phyloP scores from a whole-genome alignment of 2,797 vertebrate species.

The Coregonus sp. region DNA sequence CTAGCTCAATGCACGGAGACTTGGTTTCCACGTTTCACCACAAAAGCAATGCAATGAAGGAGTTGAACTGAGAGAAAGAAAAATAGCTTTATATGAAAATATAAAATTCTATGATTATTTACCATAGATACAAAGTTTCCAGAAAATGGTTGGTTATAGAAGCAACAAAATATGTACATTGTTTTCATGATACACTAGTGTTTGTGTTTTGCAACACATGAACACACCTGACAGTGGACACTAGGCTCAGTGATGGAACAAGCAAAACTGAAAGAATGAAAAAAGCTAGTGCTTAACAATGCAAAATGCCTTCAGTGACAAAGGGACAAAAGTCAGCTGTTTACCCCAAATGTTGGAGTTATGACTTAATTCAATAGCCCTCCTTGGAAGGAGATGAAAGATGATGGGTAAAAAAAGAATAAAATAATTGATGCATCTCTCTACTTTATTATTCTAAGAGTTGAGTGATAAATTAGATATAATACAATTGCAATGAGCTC shows the following conservation, averaged over 20 bases:
- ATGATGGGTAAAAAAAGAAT: constrained; percentile 14
- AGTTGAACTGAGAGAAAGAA: constrained; percentile 82
- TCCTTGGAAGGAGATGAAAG: constrained; percentile 78
- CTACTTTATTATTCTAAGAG: not conserved
- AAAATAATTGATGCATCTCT: not conserved
- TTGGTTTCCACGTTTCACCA: constrained; percentile 78
- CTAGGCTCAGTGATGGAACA: constrained; percentile 69
- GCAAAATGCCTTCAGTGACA: constrained; percentile 74
- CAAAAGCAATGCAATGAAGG: constrained; percentile 70
- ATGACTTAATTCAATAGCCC: constrained; percentile 78
- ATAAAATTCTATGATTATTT: constrained; percentile 93
- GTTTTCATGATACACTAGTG: constrained; percentile 70
- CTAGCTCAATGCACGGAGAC: constrained; percentile 79
- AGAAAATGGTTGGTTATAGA: constrained; percentile 83
- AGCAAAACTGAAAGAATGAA: constrained; percentile 33
- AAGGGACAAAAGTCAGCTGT: constrained; percentile 30
- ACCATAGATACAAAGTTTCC: constrained; percentile 86
- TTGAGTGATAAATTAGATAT: not conserved
- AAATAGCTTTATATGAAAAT: constrained; percentile 92
- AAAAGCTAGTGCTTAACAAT: constrained; percentile 74
- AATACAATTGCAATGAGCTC: constrained; percentile 2
- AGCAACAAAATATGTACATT: constrained; percentile 91
- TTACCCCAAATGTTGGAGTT: constrained; percentile 87
- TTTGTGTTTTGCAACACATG: constrained; percentile 55
- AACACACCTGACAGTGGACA: not conserved